These are phyloP conservation scores for Leptopterna dolabrata DNA, from an alignment of 2,888 invertebrate genomes.

Conservation along the genomic window DNA sequence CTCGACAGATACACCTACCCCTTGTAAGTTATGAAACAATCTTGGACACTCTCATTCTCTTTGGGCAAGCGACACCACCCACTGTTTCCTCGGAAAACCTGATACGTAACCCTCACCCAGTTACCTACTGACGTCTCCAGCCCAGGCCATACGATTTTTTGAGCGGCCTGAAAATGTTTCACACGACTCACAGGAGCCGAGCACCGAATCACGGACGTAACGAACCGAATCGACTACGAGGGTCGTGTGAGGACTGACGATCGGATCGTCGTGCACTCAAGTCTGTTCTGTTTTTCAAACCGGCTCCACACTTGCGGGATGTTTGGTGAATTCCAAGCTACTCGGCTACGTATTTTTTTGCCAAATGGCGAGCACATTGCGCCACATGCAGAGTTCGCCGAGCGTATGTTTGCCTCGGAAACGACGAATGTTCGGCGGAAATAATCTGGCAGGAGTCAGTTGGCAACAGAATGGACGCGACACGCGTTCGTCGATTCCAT, in stretches of 20 bases:
- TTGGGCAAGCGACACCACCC: not conserved
- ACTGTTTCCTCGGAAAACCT: constrained; percentile 24
- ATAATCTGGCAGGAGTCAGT: too few species aligned
- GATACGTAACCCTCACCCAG: constrained; percentile 27
- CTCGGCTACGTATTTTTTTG: too few species aligned
- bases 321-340: too few species aligned
- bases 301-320: too few species aligned
- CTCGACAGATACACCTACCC: not conserved
- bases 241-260: not conserved
- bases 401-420: too few species aligned
- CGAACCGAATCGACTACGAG: not conserved
- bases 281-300: too few species aligned
- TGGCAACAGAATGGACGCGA: too few species aligned
- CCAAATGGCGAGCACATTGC: too few species aligned
- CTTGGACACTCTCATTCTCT: not conserved
- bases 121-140: not conserved
- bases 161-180: not conserved
- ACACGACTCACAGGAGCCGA: not conserved
- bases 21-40: not conserved
- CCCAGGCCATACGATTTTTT: not conserved
- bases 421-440: too few species aligned
- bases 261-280: too few species aligned
- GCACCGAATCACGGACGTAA: not conserved
- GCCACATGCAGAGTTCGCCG: too few species aligned
- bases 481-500: too few species aligned